Conservation (phyloP, 2,888 invertebrate species). For the Orgyia antiqua region DNA sequence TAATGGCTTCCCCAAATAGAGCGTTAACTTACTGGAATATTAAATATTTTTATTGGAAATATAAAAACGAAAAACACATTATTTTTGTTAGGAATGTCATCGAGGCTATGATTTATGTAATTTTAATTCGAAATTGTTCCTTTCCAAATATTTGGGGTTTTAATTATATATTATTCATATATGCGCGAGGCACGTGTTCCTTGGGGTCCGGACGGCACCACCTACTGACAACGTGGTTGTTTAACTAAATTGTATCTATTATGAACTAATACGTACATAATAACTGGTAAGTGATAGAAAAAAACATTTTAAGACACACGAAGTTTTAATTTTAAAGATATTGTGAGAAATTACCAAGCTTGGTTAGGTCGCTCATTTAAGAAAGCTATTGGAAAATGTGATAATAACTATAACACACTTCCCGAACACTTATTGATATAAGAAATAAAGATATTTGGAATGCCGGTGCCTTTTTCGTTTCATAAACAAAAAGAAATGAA, state of each 20-base stretch:
- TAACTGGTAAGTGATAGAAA: constrained; percentile 1
- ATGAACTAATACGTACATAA: constrained; percentile 5
- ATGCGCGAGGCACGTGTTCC: constrained; percentile 1
- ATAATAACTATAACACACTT: too few species aligned
- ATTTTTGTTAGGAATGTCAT: constrained; percentile 1
- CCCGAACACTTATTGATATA: too few species aligned
- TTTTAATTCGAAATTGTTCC: constrained; percentile 1
- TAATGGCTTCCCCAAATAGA: constrained; percentile 17
- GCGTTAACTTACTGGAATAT: not conserved
- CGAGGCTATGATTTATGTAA: constrained; percentile 2
- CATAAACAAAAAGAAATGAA: too few species aligned
- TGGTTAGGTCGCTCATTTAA: too few species aligned
- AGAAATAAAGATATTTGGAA: too few species aligned
- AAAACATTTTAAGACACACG: not conserved
- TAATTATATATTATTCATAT: constrained; percentile 3
- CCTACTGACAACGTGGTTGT: constrained; percentile 4
- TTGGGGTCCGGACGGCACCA: constrained; percentile 2
- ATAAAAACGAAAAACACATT: not conserved
- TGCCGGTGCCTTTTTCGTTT: too few species aligned
- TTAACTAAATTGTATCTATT: constrained; percentile 5
- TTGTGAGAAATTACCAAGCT: too few species aligned
- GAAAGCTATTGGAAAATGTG: too few species aligned
- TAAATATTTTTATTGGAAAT: not conserved
- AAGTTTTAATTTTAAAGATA: not conserved
- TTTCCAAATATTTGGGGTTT: constrained; percentile 3